phyloP scores from a whole-genome alignment of 2,888 invertebrate species.

The Cremastinae sp. region DNA sequence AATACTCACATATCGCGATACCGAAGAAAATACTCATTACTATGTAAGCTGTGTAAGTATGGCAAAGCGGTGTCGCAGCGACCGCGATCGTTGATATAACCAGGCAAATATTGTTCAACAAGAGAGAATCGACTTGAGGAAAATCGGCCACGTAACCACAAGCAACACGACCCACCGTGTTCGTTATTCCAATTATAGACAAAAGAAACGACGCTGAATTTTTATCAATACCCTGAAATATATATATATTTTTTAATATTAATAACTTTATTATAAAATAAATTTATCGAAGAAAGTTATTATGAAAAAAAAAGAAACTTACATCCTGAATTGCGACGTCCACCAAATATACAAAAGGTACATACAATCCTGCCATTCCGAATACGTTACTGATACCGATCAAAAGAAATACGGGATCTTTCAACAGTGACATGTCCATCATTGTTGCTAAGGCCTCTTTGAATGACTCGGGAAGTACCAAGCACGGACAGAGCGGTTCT shows the following conservation, averaged over 20 bases:
- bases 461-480: slow-evolving; percentile 89
- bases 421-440: slow-evolving; percentile 94
- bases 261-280: background rate
- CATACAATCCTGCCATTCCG: slow-evolving; percentile 98
- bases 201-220: slow-evolving; percentile 88
- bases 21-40: slow-evolving; percentile 94
- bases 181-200: slow-evolving; percentile 95
- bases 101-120: slow-evolving; percentile 96
- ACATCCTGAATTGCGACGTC: slow-evolving; percentile 89
- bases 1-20: slow-evolving; percentile 91
- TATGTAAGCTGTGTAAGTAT: slow-evolving; percentile 88
- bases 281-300: background rate
- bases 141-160: slow-evolving; percentile 96
- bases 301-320: slow-evolving; percentile 74
- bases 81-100: slow-evolving; percentile 94
- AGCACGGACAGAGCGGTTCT: slow-evolving; percentile 91
- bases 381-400: slow-evolving; percentile 97
- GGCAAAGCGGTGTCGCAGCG: slow-evolving; percentile 91
- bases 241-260: slow-evolving; percentile 1
- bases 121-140: slow-evolving; percentile 93
- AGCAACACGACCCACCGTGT: slow-evolving; percentile 94
- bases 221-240: slow-evolving; percentile 85
- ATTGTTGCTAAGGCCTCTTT: slow-evolving; percentile 92
- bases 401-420: slow-evolving; percentile 94
- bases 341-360: slow-evolving; percentile 97